A percentile compares a stretch with the other conserved stretches of the same genome.
These are phyloP conservation scores for Cyprinodon variegatus DNA, from an alignment of 2,113 vertebrate genomes.

Conservation along the genomic window DNA sequence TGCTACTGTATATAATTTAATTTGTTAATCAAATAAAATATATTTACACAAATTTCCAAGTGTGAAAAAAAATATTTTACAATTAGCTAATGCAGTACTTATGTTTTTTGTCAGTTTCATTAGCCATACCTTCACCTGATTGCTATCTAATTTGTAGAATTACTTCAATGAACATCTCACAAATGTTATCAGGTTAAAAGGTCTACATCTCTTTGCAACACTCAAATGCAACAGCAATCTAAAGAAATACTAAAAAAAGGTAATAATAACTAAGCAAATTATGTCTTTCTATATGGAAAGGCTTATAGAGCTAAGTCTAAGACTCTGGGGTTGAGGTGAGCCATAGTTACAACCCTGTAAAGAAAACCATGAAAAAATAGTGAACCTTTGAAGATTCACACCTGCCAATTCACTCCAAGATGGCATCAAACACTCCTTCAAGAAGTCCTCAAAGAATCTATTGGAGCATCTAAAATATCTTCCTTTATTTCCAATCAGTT, in stretches of 20 bases:
- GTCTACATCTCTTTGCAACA: not conserved
- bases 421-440: not conserved
- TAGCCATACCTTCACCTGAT: not conserved
- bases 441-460: not conserved
- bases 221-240: not conserved
- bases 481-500: not conserved
- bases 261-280: not conserved
- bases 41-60: no score
- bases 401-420: not conserved
- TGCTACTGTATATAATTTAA: no score
- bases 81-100: no score
- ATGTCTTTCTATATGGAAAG: not conserved
- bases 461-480: not conserved
- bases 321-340: not conserved
- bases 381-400: not conserved
- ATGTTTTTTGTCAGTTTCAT: no score
- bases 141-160: not conserved
- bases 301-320: not conserved
- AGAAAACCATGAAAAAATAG: not conserved
- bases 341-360: not conserved
- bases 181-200: not conserved
- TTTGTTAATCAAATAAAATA: no score
- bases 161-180: not conserved
- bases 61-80: no score
- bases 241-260: not conserved